Conservation (phyloP, 2,797 vertebrate species). For the Taeniopygia guttata region DNA sequence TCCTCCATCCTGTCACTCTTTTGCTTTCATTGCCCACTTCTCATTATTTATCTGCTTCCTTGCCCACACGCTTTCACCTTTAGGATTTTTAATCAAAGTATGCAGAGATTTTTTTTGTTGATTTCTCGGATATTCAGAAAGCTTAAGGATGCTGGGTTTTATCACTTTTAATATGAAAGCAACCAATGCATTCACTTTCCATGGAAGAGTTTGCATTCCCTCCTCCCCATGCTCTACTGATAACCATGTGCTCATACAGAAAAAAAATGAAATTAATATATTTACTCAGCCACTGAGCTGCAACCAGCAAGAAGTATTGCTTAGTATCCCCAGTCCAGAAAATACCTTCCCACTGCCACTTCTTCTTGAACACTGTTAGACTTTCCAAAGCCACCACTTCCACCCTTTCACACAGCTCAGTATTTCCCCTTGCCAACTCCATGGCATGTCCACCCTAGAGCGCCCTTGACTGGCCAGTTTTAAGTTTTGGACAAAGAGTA, state of each 20-base stretch:
- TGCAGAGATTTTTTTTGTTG: neutral
- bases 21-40: neutral
- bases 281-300: neutral
- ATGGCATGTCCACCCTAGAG: neutral
- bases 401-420: rapidly evolving
- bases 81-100: neutral
- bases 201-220: neutral
- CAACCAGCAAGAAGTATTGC: neutral
- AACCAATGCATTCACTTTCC: neutral
- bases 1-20: neutral
- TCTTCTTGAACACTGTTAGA: neutral
- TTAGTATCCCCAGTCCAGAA: neutral
- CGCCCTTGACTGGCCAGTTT: rapidly evolving
- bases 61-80: neutral
- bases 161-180: neutral
- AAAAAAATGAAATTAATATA: neutral
- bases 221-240: neutral
- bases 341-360: neutral
- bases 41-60: neutral
- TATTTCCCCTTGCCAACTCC: neutral
- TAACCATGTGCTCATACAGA: neutral
- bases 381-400: neutral
- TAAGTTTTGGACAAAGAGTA: neutral
- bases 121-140: too few relatives aligned
- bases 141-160: neutral